Conservation (phyloP, 1,140 invertebrate genomes). For the Apolygus lucorum region DNA sequence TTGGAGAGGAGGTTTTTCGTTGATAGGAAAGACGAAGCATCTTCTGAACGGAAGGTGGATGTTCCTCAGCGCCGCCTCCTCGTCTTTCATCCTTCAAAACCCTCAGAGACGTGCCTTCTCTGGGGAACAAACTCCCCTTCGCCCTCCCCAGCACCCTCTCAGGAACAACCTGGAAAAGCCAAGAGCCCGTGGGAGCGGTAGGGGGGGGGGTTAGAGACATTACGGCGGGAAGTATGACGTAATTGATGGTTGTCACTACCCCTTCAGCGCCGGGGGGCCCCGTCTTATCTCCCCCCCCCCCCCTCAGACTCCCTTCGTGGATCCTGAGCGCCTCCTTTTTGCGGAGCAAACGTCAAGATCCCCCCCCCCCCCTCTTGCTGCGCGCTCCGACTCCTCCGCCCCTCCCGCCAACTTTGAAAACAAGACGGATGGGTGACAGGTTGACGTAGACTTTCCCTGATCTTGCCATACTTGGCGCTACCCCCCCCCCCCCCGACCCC, state of each 20-base stretch:
- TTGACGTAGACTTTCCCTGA: neutral
- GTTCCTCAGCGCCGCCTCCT: too few relatives aligned
- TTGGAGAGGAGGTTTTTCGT: too few relatives aligned
- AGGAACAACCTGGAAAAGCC: neutral
- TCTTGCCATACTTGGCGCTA: too few relatives aligned
- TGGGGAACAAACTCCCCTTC: too few relatives aligned
- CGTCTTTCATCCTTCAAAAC: too few relatives aligned
- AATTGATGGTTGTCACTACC: neutral
- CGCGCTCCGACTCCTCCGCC: neutral
- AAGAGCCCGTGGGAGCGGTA: neutral
- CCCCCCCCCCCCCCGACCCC: too few relatives aligned
- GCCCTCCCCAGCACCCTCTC: too few relatives aligned
- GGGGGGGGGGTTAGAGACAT: neutral
- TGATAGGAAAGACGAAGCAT: too few relatives aligned
- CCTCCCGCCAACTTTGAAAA: neutral
- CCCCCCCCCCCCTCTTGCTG: neutral
- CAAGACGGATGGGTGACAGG: neutral
- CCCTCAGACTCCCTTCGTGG: neutral
- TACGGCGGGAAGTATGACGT: neutral
- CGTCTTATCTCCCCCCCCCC: neutral
- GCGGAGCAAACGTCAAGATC: neutral
- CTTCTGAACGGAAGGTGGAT: too few relatives aligned
- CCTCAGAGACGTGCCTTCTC: too few relatives aligned
- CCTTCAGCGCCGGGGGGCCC: neutral
- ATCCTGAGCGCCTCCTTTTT: neutral